Evolutionary conservation across 2,888 invertebrate genomes (phyloP).

Genomic region (Andrena trimmerana): DNA sequence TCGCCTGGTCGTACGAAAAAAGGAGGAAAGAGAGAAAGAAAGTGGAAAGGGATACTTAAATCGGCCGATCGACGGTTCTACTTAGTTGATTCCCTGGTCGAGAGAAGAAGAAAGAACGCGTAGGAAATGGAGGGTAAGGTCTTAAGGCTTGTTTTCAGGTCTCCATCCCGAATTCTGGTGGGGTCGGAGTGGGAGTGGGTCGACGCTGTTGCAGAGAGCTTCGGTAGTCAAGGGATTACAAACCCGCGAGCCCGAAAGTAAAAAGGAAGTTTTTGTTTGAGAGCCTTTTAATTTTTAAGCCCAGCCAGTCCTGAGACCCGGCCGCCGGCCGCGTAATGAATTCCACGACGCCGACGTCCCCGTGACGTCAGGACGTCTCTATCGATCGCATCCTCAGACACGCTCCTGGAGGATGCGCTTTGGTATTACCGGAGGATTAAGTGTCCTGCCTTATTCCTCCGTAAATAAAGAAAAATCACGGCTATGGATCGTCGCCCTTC

Average conservation of each 20-base stretch:
- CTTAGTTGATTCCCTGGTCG: conserved; percentile 27
- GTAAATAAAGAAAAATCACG: conserved; percentile 66
- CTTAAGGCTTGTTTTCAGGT: conserved; percentile 64
- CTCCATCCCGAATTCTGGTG: conserved; percentile 47
- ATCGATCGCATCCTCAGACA: conserved; percentile 76
- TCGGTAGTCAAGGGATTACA: conserved; percentile 66
- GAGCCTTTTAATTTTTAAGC: conserved; percentile 83
- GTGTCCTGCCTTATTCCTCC: conserved; percentile 52
- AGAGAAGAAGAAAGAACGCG: conserved; percentile 48
- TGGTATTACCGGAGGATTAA: conserved; percentile 68
- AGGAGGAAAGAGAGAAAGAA: neutral
- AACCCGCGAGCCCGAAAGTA: conserved; percentile 70
- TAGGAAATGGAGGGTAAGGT: conserved; percentile 52
- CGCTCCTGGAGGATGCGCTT: conserved; percentile 76
- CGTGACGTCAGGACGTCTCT: conserved; percentile 76
- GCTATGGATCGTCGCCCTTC: conserved; percentile 7
- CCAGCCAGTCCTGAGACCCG: conserved; percentile 56
- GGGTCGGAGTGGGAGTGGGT: conserved; percentile 3
- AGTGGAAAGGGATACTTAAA: conserved; percentile 44
- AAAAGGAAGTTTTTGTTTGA: conserved; percentile 80
- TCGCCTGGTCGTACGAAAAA: conserved; percentile 15
- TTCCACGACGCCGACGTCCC: conserved; percentile 75
- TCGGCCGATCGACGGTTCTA: conserved; percentile 51
- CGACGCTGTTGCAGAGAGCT: conserved; percentile 32
- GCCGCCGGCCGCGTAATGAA: conserved; percentile 76